Percentiles rank a stretch among this genome's conserved stretches.
These are phyloP conservation scores for Dryobotodes eremita DNA, from an alignment of 2,888 invertebrate genomes.

Conservation along the genomic window DNA sequence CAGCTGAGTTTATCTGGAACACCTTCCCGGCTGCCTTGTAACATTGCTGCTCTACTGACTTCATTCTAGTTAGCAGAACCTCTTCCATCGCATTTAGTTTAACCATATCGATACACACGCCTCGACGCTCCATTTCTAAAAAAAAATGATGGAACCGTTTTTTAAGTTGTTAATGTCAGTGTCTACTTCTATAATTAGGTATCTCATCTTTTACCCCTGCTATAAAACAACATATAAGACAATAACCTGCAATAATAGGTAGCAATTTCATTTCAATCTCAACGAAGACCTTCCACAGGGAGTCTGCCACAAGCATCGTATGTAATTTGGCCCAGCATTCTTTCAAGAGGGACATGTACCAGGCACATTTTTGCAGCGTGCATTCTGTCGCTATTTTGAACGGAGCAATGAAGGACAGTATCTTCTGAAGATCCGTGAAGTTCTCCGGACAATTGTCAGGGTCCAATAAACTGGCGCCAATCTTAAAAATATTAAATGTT, in stretches of 20 bases:
- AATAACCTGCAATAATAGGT: conserved; percentile 84
- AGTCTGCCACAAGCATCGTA: conserved; percentile 71
- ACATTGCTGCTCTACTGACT: conserved; percentile 79
- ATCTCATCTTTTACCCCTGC: too few species aligned
- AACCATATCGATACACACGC: conserved; percentile 79
- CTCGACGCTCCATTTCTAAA: conserved; percentile 84
- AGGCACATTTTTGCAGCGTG: conserved; percentile 78
- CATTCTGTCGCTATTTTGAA: conserved; percentile 80
- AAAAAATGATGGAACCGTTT: neutral
- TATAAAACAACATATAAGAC: neutral
- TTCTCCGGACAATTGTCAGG: conserved; percentile 84
- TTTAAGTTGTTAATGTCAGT: neutral
- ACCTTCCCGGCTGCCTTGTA: conserved; percentile 81
- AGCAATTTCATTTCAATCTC: conserved; percentile 86
- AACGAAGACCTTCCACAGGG: conserved; percentile 83
- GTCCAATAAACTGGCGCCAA: conserved; percentile 84
- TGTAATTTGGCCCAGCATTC: conserved; percentile 71
- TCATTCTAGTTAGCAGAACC: conserved; percentile 75
- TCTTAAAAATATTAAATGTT: conserved; percentile 67
- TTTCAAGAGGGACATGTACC: conserved; percentile 77
- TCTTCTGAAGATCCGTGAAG: conserved; percentile 80
- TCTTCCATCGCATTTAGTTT: conserved; percentile 81
- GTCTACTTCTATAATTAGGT: neutral
- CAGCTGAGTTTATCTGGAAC: conserved; percentile 84
- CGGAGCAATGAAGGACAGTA: conserved; percentile 72